Conservation (phyloP, 35 echinoderm and acorn worm genomes). For the Lytechinus pictus region DNA sequence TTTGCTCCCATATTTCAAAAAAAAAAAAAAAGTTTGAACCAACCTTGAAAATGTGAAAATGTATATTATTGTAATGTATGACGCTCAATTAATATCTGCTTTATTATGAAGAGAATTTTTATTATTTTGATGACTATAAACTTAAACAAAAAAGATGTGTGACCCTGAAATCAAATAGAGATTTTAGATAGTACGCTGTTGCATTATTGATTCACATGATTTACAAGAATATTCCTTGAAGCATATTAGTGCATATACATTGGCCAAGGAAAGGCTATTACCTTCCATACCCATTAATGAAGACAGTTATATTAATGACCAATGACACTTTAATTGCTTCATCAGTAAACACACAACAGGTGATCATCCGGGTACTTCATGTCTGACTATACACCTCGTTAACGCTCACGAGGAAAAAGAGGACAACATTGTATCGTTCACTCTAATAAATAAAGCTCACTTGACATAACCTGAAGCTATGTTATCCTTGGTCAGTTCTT, state of each 20-base stretch:
- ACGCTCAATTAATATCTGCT: too few species aligned
- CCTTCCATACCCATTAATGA: neutral
- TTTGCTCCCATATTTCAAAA: too few species aligned
- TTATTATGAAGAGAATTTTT: too few species aligned
- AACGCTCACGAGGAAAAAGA: neutral
- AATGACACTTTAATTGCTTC: constrained; percentile 40
- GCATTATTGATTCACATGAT: neutral
- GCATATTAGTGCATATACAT: neutral
- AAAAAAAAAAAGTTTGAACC: too few species aligned
- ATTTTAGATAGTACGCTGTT: neutral
- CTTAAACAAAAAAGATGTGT: too few species aligned
- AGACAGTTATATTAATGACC: constrained; percentile 48
- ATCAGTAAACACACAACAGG: constrained; percentile 42
- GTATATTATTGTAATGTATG: too few species aligned
- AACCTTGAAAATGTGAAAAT: too few species aligned
- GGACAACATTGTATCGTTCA: too few species aligned
- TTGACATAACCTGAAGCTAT: neutral
- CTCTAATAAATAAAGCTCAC: neutral
- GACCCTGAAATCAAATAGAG: too few species aligned
- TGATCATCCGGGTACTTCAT: constrained; percentile 32
- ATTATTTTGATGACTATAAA: too few species aligned
- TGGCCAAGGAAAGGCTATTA: neutral
- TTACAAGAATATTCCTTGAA: neutral
- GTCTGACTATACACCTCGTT: neutral
- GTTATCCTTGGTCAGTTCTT: neutral